phyloP scores from a whole-genome alignment of 2,113 vertebrate genomes.

The Nasalis larvatus region DNA sequence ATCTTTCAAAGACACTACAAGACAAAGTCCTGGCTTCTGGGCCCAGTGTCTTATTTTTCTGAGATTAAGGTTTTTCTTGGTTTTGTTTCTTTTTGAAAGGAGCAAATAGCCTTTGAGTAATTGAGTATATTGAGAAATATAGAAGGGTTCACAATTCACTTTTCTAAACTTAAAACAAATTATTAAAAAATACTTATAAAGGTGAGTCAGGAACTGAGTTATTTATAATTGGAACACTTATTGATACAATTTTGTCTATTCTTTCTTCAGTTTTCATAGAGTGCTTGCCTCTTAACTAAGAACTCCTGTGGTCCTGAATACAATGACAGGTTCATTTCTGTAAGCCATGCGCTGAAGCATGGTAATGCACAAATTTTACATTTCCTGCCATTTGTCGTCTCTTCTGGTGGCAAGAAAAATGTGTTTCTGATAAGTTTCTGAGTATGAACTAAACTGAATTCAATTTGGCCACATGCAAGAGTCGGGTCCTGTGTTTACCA shows the following conservation, averaged over 20 bases:
- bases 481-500: slow-evolving; percentile 17
- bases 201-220: background rate
- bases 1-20: background rate
- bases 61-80: background rate
- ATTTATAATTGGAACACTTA: background rate
- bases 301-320: background rate
- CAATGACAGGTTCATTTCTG: slow-evolving; percentile 58
- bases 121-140: background rate
- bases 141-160: background rate
- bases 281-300: background rate
- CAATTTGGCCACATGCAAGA: slow-evolving; percentile 59
- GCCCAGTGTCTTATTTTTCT: background rate
- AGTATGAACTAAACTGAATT: slow-evolving; percentile 48
- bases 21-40: background rate
- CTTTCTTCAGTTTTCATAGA: background rate
- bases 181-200: background rate
- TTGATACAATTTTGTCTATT: background rate
- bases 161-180: background rate
- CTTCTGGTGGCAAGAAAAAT: slow-evolving; percentile 62
- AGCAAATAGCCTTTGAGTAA: background rate
- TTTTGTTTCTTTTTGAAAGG: background rate
- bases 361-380: slow-evolving; percentile 64
- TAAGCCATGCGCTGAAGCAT: background rate
- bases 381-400: slow-evolving; percentile 58
- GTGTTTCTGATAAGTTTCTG: slow-evolving; percentile 52